phyloP scores from a whole-genome alignment of 2,113 vertebrate genomes.

The Sylvia atricapilla region DNA sequence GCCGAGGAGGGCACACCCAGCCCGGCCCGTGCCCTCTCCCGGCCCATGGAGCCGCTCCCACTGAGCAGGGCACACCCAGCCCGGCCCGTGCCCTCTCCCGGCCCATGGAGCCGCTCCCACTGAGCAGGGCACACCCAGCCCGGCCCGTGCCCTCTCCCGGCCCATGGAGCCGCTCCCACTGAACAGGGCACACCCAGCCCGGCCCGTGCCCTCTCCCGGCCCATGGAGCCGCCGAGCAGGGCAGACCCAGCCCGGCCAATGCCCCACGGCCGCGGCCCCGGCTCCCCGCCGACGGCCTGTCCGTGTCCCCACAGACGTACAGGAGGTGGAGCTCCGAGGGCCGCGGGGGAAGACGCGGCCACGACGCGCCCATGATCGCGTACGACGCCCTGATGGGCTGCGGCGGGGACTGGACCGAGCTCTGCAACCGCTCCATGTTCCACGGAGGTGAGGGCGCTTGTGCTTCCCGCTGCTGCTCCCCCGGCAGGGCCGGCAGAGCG shows the following conservation, averaged over 20 bases:
- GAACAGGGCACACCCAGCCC: too few species aligned
- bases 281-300: fast-evolving
- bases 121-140: too few species aligned
- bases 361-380: constrained; percentile 96
- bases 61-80: too few species aligned
- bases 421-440: constrained; percentile 91
- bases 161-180: fast-evolving
- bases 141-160: fast-evolving
- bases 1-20: too few species aligned
- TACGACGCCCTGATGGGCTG: constrained; percentile 91
- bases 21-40: fast-evolving
- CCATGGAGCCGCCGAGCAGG: fast-evolving
- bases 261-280: fast-evolving
- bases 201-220: not conserved
- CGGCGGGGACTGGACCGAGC: constrained; percentile 82
- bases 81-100: fast-evolving
- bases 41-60: fast-evolving
- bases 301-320: constrained; percentile 77
- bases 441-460: constrained; percentile 83
- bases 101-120: fast-evolving
- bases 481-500: fast-evolving
- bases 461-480: fast-evolving
- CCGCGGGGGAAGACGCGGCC: constrained; percentile 84
- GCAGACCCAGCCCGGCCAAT: fast-evolving
- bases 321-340: constrained; percentile 95